phyloP scores from a whole-genome alignment of 2,888 invertebrate species.

The Netelia fuscicornis region DNA sequence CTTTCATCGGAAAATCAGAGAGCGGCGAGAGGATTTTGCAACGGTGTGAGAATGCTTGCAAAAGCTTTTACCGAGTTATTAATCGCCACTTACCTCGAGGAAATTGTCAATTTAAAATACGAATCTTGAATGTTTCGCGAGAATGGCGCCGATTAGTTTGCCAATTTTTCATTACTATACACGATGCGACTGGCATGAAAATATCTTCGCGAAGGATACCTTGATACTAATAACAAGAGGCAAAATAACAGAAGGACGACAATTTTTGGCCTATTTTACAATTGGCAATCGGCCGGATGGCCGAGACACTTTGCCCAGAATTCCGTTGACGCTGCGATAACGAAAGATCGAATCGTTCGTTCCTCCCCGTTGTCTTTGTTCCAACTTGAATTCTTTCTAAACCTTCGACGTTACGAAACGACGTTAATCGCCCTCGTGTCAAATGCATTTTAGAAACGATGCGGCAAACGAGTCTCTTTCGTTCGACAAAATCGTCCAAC shows the following conservation, averaged over 20 bases:
- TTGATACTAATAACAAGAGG: slow-evolving; percentile 6
- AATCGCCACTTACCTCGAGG: not conserved
- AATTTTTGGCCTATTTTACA: slow-evolving; percentile 74
- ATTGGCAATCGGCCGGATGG: slow-evolving; percentile 76
- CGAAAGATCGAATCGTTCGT: slow-evolving; percentile 31
- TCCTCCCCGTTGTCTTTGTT: not conserved
- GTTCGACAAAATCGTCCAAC: too few species aligned
- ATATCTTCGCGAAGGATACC: not conserved
- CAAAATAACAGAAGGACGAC: slow-evolving; percentile 7
- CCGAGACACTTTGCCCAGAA: slow-evolving; percentile 8
- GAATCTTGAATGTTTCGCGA: not conserved
- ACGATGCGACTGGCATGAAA: not conserved
- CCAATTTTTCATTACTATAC: not conserved
- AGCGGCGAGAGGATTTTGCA: not conserved
- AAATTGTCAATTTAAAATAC: slow-evolving; percentile 8
- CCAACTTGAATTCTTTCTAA: slow-evolving; percentile 11
- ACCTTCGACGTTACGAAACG: too few species aligned
- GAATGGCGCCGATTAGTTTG: not conserved
- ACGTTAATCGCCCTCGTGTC: too few species aligned
- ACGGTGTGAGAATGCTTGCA: not conserved
- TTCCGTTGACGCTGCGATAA: not conserved
- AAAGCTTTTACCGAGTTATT: slow-evolving; percentile 8
- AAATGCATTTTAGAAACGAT: too few species aligned
- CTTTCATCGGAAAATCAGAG: too few species aligned
- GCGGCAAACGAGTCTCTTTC: too few species aligned